phyloP scores from a whole-genome alignment of 2,888 invertebrate genomes.

The Megastigmus dorsalis region DNA sequence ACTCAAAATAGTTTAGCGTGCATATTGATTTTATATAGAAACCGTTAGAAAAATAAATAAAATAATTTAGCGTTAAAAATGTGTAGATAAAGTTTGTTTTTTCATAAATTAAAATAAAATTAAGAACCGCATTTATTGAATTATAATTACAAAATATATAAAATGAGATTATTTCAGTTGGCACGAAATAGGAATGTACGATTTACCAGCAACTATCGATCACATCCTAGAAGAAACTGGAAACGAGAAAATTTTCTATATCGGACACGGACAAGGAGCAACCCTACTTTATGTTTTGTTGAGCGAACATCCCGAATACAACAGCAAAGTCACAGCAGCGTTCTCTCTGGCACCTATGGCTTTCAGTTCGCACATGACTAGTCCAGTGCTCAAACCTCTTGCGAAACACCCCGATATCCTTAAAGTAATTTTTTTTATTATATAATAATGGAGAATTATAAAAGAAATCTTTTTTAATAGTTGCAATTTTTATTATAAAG shows the following conservation, averaged over 20 bases:
- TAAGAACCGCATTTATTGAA: no score
- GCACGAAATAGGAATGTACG: slow-evolving; percentile 87
- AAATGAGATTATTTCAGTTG: slow-evolving; percentile 82
- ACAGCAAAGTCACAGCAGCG: slow-evolving; percentile 80
- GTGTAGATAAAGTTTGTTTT: no score
- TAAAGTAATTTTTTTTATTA: slow-evolving; percentile 48
- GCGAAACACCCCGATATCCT: slow-evolving; percentile 70
- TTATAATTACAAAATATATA: no score
- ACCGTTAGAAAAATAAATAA: no score
- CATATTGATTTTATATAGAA: no score
- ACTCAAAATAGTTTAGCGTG: no score
- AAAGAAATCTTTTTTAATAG: no score
- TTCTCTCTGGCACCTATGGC: slow-evolving; percentile 84
- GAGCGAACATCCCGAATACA: slow-evolving; percentile 80
- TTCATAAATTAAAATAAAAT: no score
- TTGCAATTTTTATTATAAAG: no score
- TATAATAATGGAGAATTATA: no score
- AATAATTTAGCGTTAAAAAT: no score
- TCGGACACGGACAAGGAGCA: slow-evolving; percentile 88
- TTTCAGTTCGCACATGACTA: slow-evolving; percentile 77
- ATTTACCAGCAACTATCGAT: slow-evolving; percentile 89
- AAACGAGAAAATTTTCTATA: slow-evolving; percentile 80
- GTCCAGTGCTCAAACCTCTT: slow-evolving; percentile 75
- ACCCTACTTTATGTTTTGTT: slow-evolving; percentile 82
- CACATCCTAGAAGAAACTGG: slow-evolving; percentile 79